phyloP scores from a whole-genome alignment of 2,797 vertebrate species.

The Sebastiscus tertius region DNA sequence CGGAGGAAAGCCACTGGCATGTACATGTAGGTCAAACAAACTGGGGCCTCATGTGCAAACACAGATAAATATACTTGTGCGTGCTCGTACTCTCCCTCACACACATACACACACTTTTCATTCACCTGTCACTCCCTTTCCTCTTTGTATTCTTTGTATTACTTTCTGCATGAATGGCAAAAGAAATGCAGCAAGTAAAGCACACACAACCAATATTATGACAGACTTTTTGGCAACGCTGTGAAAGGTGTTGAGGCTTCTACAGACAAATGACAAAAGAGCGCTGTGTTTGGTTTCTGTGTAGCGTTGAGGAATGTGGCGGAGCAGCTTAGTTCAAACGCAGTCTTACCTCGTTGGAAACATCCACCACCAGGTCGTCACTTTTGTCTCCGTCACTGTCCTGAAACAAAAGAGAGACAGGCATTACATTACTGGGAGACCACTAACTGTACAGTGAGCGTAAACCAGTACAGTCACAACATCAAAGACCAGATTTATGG shows the following conservation, averaged over 20 bases:
- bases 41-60: slow-evolving; percentile 76
- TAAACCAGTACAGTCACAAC: neutral
- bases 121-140: slow-evolving; percentile 72
- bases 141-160: slow-evolving; percentile 70
- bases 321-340: slow-evolving; percentile 27
- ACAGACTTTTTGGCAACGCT: slow-evolving; percentile 58
- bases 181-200: slow-evolving; percentile 47
- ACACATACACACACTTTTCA: slow-evolving; percentile 53
- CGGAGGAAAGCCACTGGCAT: slow-evolving; percentile 70
- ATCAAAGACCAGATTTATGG: neutral
- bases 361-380: slow-evolving; percentile 95
- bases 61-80: slow-evolving; percentile 71
- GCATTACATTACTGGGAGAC: neutral
- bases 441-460: neutral
- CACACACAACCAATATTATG: slow-evolving; percentile 65
- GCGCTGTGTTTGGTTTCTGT: slow-evolving; percentile 44
- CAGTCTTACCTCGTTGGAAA: slow-evolving; percentile 92
- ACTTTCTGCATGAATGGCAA: slow-evolving; percentile 57
- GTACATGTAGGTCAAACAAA: slow-evolving; percentile 80
- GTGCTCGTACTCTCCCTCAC: slow-evolving; percentile 45
- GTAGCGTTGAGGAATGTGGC: slow-evolving; percentile 54
- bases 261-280: slow-evolving; percentile 41
- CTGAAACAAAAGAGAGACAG: slow-evolving; percentile 73
- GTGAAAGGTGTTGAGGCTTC: slow-evolving; percentile 53
- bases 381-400: slow-evolving; percentile 98